Conservation (phyloP, 2,888 invertebrate genomes). For the Phorcus lineatus region DNA sequence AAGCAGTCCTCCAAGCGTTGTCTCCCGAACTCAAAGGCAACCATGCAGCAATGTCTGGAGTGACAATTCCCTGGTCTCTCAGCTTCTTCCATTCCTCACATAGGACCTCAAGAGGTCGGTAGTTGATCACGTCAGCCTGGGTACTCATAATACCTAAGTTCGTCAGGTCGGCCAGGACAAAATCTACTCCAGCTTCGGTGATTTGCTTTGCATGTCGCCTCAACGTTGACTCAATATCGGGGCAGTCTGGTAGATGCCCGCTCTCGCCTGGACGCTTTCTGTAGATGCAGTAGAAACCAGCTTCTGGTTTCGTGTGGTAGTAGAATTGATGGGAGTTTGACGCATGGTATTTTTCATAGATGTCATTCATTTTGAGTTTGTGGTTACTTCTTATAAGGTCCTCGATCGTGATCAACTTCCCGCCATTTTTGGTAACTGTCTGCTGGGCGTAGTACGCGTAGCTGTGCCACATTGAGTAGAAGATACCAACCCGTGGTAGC, state of each 20-base stretch:
- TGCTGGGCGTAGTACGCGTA: background rate
- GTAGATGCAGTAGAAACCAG: background rate
- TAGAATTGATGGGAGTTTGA: background rate
- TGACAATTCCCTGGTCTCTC: background rate
- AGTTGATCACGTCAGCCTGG: background rate
- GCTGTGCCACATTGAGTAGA: background rate
- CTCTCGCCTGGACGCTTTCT: background rate
- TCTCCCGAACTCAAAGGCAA: background rate
- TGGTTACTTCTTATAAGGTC: background rate
- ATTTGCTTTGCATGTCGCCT: background rate
- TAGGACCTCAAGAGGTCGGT: background rate
- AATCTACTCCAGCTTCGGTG: background rate
- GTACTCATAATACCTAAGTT: background rate
- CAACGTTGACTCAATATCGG: background rate
- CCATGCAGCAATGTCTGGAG: background rate
- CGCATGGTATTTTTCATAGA: background rate
- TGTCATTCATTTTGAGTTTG: background rate
- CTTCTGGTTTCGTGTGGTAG: background rate
- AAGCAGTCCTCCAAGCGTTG: background rate
- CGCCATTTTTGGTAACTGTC: background rate
- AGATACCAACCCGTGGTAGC: background rate
- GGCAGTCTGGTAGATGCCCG: background rate
- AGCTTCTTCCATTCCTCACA: background rate
- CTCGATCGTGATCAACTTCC: background rate
- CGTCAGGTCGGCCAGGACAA: background rate